Conservation (phyloP, 1,140 invertebrate species). For the Akabosia matsudoensis region DNA sequence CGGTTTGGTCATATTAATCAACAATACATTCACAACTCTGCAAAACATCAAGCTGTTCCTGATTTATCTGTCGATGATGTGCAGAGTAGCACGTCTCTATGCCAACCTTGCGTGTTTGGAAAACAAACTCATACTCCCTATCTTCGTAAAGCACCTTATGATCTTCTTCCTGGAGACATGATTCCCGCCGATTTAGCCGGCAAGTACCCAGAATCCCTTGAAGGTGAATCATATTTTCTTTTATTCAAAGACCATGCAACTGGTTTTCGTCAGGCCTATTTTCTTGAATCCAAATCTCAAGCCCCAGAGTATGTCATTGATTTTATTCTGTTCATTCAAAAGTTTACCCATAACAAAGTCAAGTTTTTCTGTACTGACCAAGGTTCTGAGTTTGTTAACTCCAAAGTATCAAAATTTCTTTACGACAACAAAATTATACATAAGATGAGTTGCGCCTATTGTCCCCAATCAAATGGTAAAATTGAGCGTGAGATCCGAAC, state of each 20-base stretch:
- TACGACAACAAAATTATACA: not conserved
- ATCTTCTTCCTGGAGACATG: conserved; percentile 49
- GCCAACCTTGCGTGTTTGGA: not conserved
- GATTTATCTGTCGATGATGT: not conserved
- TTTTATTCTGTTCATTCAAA: not conserved
- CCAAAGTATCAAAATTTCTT: not conserved
- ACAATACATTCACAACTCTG: not conserved
- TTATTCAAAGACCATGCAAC: conserved; percentile 52
- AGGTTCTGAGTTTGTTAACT: not conserved
- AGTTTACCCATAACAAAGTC: conserved; percentile 4
- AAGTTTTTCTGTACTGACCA: conserved; percentile 16
- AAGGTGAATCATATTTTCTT: conserved; percentile 50
- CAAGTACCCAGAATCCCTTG: conserved; percentile 48
- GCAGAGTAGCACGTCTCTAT: not conserved
- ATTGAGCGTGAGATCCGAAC: conserved; percentile 54
- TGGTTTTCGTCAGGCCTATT: conserved; percentile 44
- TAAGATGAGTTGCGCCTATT: conserved; percentile 52
- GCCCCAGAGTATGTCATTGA: conserved; percentile 20
- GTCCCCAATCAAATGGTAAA: conserved; percentile 56
- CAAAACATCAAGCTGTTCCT: not conserved
- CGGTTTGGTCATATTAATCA: not conserved
- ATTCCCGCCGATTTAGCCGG: conserved; percentile 51
- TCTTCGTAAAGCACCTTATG: not conserved
- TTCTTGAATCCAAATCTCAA: conserved; percentile 42
- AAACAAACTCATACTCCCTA: not conserved